phyloP scores from a whole-genome alignment of 2,888 invertebrate species.

The Carabus problematicus region DNA sequence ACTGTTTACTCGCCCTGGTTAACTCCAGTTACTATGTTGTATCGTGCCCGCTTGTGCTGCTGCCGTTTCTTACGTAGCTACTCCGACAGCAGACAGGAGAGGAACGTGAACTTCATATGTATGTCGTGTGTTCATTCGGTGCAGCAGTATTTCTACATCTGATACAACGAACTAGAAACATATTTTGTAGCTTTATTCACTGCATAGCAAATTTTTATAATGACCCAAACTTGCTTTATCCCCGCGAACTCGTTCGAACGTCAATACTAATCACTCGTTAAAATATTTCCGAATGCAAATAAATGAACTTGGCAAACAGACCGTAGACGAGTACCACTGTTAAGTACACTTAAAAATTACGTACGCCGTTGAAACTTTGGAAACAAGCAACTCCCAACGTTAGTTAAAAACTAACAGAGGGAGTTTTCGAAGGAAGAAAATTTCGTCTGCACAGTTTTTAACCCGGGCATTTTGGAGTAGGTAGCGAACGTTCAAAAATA shows the following conservation, averaged over 20 bases:
- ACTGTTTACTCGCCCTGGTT: constrained; percentile 14
- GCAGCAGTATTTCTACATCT: not conserved
- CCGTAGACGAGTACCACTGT: constrained; percentile 22
- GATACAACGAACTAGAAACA: constrained; percentile 1
- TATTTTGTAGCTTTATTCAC: no score
- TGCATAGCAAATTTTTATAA: no score
- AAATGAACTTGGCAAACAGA: constrained; percentile 23
- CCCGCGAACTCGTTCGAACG: no score
- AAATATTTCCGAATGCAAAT: constrained; percentile 38
- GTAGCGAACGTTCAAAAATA: no score
- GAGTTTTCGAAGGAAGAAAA: not conserved
- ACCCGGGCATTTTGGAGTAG: no score
- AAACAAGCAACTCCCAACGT: constrained; percentile 29
- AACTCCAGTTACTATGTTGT: not conserved
- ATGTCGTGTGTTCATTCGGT: constrained; percentile 9
- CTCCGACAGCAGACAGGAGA: not conserved
- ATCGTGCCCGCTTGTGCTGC: not conserved
- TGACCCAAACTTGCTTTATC: no score
- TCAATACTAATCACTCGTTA: not conserved
- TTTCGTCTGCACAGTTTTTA: no score
- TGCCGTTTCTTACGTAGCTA: not conserved
- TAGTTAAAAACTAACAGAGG: constrained; percentile 11
- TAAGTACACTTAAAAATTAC: constrained; percentile 38
- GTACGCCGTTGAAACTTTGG: constrained; percentile 30
- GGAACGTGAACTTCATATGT: constrained; percentile 11